A percentile compares a stretch with the other conserved stretches of the same genome.
Evolutionary conservation across 2,888 invertebrate species (phyloP).

Genomic region (Sesia bembeciformis): DNA sequence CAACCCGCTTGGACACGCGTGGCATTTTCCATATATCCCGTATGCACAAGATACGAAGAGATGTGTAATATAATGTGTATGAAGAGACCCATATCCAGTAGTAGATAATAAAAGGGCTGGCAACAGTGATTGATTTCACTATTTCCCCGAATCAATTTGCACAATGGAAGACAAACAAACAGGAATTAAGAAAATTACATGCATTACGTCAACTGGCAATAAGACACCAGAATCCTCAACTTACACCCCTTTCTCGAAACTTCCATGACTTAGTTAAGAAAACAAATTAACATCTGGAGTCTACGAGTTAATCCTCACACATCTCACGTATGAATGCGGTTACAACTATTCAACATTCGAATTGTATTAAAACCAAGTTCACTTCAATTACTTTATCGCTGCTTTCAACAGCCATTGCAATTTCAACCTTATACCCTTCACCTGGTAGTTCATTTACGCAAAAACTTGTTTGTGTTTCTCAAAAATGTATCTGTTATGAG

Average conservation of each 20-base stretch:
- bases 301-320: slow-evolving; percentile 20
- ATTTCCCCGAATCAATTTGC: neutral
- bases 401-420: neutral
- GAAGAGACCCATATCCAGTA: too few relatives aligned
- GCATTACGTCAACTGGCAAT: neutral
- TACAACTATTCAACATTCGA: slow-evolving; percentile 14
- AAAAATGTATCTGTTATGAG: neutral
- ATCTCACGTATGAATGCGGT: slow-evolving; percentile 17
- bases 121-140: too few relatives aligned
- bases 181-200: neutral
- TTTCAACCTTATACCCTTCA: neutral
- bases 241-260: slow-evolving; percentile 2
- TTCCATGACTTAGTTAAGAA: slow-evolving; percentile 12
- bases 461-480: neutral
- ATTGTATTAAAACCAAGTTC: slow-evolving; percentile 9
- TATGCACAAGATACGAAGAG: too few relatives aligned
- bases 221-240: slow-evolving; percentile 1
- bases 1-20: too few relatives aligned
- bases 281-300: slow-evolving; percentile 19
- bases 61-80: too few relatives aligned
- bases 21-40: too few relatives aligned
- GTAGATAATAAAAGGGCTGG: too few relatives aligned
- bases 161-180: neutral
- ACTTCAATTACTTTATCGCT: slow-evolving; percentile 3
- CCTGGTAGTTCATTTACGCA: neutral